Evolutionary conservation across 2,888 invertebrate species (phyloP), one percentile per base, ranked within the genome.

Genomic region (Uropetala carovei): DNA sequence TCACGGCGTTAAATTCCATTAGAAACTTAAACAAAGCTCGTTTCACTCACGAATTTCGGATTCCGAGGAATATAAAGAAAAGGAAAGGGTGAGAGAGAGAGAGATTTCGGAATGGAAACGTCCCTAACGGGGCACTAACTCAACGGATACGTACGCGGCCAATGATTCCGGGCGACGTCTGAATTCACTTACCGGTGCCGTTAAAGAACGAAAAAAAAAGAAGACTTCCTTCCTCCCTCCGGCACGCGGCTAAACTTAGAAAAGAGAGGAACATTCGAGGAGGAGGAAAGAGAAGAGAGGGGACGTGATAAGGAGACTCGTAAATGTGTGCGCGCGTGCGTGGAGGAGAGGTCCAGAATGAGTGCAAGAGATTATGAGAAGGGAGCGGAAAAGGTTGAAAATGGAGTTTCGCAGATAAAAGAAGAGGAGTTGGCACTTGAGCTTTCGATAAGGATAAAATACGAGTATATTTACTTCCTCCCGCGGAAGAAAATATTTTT

Each of bases 101-200:
- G 75, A 75, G 18, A 68, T 68, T 68, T 68, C n/a, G 68, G 68
- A 68, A 68, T n/a, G 68, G 68, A 68, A 18, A 18, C 68, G 0
- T n/a, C 68, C n/a, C 11, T 8, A 22, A 22, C n/a, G n/a, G 75
- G 27, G 8, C 27, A 27, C 22, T 68, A 11, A 7, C 68, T 75
- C 75, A 75, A 75, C 75, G 75, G 86, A 89, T 68, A 68, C 64
- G 64, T 43, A 68, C 30, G 89, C 43, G 43, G 22, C 89, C 43
- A 22, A 68, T 11, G 68, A 43, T 43, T 64, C 43, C 64, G 10
- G 9, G 18, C 58, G 64, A 89, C 89, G 89, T 68, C 89, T 60
- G 89, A 30, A 64, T 89, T 89, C 68, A 89, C 89, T 89, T 89
- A 89, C 30, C 10, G 89, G 27, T n/a, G 43, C n/a, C 43, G 60